These are phyloP conservation scores for Diachrysia chrysitis DNA, from an alignment of 2,888 invertebrate species.

Conservation along the genomic window DNA sequence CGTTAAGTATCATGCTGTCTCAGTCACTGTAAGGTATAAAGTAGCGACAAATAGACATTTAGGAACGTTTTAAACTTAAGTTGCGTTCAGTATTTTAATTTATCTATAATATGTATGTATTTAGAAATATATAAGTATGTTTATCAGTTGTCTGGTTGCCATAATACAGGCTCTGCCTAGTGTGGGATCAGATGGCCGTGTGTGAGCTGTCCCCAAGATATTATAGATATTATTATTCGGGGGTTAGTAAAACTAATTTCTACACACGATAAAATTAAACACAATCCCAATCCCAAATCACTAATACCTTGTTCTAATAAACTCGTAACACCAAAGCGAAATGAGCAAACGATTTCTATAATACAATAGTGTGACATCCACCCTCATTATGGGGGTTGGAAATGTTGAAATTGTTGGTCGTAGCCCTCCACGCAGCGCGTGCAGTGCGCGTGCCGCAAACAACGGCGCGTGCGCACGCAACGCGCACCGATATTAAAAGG, in stretches of 20 bases:
- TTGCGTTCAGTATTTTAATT: no score
- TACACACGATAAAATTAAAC: slow-evolving; percentile 10
- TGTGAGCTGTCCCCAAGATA: no score
- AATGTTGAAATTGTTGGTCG: slow-evolving; percentile 63
- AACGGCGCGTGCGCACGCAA: slow-evolving; percentile 79
- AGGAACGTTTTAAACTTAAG: no score
- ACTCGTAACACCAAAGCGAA: slow-evolving; percentile 64
- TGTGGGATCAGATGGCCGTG: no score
- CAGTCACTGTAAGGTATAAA: no score
- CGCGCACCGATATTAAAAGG: slow-evolving; percentile 78
- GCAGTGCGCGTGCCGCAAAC: slow-evolving; percentile 73
- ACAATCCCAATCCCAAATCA: slow-evolving; percentile 22
- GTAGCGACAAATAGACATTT: no score
- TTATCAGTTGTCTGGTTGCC: no score
- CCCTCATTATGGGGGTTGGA: slow-evolving; percentile 63
- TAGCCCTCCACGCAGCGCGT: slow-evolving; percentile 75
- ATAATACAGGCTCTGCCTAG: no score
- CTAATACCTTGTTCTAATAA: slow-evolving; percentile 52
- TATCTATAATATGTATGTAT: no score
- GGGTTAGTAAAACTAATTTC: background rate
- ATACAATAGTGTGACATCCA: slow-evolving; percentile 58
- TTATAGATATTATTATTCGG: no score
- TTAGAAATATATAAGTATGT: no score
- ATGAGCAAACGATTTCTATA: slow-evolving; percentile 75
- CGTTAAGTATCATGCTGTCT: no score